Percentiles rank a stretch among this genome's conserved stretches.
Conservation (phyloP, 2,888 invertebrate genomes). For the Catonia carolina region DNA sequence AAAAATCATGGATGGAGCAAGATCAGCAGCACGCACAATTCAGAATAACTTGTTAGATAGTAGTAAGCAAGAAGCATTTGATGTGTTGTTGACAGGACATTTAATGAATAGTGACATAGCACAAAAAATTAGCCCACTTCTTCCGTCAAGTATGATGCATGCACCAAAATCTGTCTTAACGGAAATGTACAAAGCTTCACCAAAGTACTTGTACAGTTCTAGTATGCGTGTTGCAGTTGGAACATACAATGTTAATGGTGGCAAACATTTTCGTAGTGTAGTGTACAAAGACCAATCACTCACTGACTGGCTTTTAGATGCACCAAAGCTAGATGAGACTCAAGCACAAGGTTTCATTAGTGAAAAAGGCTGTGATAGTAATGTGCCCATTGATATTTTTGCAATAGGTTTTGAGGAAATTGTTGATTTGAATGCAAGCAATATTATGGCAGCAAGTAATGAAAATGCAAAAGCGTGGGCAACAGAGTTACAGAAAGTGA, state of each 20-base stretch:
- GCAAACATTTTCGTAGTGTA: slow-evolving; percentile 94
- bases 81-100: slow-evolving; percentile 86
- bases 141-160: slow-evolving; percentile 82
- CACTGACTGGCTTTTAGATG: slow-evolving; percentile 85
- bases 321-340: slow-evolving; percentile 45
- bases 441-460: slow-evolving; percentile 92
- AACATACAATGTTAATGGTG: slow-evolving; percentile 99
- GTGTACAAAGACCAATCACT: slow-evolving; percentile 85
- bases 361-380: slow-evolving; percentile 38
- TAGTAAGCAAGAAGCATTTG: slow-evolving; percentile 95
- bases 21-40: slow-evolving; percentile 95
- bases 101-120: slow-evolving; percentile 86
- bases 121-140: slow-evolving; percentile 79
- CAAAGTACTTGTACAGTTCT: slow-evolving; percentile 42
- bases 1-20: slow-evolving; percentile 94
- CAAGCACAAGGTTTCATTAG: slow-evolving; percentile 40
- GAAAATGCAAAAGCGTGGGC: slow-evolving; percentile 95
- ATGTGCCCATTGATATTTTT: slow-evolving; percentile 81
- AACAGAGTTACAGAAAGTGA: slow-evolving; percentile 84
- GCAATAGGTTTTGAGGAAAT: slow-evolving; percentile 99
- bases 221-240: slow-evolving; percentile 78
- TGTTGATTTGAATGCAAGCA: slow-evolving; percentile 96
- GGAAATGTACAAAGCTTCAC: slow-evolving; percentile 72
- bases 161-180: slow-evolving; percentile 66
- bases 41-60: slow-evolving; percentile 97